Percentiles rank a stretch among this genome's conserved stretches.
These are phyloP conservation scores for Antedon mediterranea DNA, from an alignment of 53 echinoderm and acorn worm species.

Conservation along the genomic window DNA sequence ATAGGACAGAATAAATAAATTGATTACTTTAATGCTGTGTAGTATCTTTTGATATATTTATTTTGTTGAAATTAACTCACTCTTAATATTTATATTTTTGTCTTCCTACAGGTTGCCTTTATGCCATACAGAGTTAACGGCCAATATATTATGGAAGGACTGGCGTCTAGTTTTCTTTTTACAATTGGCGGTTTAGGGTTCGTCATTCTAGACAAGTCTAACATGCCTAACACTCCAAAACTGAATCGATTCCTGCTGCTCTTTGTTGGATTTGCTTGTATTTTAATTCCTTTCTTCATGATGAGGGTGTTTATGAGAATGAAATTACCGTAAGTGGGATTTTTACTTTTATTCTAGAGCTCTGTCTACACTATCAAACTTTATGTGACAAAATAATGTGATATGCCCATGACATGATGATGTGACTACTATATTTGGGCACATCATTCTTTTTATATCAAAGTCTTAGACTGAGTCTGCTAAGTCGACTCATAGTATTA, in stretches of 20 bases:
- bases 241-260: constrained; percentile 88
- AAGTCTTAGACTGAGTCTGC: too few relatives aligned
- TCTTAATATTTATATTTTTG: constrained; percentile 5
- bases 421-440: too few relatives aligned
- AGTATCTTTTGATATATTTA: too few relatives aligned
- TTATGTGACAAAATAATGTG: too few relatives aligned
- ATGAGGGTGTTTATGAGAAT: constrained; percentile 96
- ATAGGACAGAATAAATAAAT: too few relatives aligned
- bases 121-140: constrained; percentile 99
- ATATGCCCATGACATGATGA: too few relatives aligned
- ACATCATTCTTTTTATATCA: too few relatives aligned
- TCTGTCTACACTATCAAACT: too few relatives aligned
- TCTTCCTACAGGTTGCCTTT: constrained; percentile 75
- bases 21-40: too few relatives aligned
- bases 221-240: constrained; percentile 65
- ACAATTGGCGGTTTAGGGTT: constrained; percentile 93
- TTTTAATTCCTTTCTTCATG: constrained; percentile 94
- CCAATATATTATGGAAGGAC: constrained; percentile 98
- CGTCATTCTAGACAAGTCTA: constrained; percentile 90
- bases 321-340: constrained; percentile 88
- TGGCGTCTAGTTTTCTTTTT: constrained; percentile 93
- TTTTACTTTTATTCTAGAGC: too few relatives aligned
- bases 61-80: not conserved
- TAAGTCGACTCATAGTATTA: too few relatives aligned
- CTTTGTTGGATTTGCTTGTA: constrained; percentile 76